phyloP scores from a whole-genome alignment of 2,113 vertebrate genomes.

The Etheostoma cragini region DNA sequence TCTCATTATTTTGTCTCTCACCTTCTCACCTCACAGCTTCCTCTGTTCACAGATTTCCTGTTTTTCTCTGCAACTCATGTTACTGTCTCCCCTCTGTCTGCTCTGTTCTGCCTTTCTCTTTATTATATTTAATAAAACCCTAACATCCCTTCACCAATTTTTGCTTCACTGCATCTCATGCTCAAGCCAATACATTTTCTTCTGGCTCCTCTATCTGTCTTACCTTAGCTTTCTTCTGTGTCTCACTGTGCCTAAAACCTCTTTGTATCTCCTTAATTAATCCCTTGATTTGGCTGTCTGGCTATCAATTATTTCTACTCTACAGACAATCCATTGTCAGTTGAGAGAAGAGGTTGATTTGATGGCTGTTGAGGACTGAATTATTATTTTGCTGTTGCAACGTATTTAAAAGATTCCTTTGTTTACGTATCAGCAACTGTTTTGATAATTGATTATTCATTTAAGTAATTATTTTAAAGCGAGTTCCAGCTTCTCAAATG shows the following conservation, averaged over 20 bases:
- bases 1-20: slow-evolving; percentile 36
- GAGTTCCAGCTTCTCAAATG: not conserved
- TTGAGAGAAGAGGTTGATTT: not conserved
- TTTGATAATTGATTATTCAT: not conserved
- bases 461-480: not conserved
- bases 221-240: not conserved
- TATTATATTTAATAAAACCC: not conserved
- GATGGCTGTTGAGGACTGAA: not conserved
- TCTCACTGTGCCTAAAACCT: not conserved
- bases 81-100: not conserved
- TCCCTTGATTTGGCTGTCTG: not conserved
- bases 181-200: not conserved
- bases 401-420: not conserved
- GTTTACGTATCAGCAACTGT: not conserved
- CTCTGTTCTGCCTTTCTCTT: not conserved
- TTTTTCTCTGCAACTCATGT: not conserved
- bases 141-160: not conserved
- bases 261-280: not conserved
- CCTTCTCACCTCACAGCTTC: slow-evolving; percentile 33
- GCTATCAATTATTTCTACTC: not conserved
- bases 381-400: not conserved
- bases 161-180: not conserved
- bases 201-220: not conserved
- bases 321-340: not conserved
- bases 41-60: slow-evolving; percentile 15